Base-by-base conservation (phyloP, 1,140 invertebrate genomes). In the Pachypsylla venusta region DNA sequence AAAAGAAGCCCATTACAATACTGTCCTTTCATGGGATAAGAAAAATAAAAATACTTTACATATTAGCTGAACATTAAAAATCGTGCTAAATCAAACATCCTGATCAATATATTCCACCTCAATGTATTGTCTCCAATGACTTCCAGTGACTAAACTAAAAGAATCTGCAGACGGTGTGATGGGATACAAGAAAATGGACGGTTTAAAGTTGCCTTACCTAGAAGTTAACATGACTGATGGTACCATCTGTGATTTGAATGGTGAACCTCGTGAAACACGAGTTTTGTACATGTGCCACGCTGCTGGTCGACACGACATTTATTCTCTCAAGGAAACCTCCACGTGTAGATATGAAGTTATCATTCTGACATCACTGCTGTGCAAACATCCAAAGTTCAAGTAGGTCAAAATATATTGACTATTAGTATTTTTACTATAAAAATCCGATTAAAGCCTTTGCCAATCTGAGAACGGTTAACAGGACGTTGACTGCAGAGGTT, bases 261-360 rank as follows among this genome's bases (percentile, higher is more conserved):
- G 76, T n/a, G 80, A 84, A 65, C 87, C 89, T 10, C 77, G 95
- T 25, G 74, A 79, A 2, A 89, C 88, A 1, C 81, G 79, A 66
- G 80, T 94, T 2, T 71, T 84, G 1, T 94, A 92, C 68, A 85
- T 93, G 0, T 94, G 90, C 70, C 89, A 87, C 67, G 77, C 77
- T 22, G 81, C 84, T 65, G 83, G 84, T n/a, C 88, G 88, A 65
- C 88, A 94, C 65, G 92, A 96, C 66, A 81, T 98, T 13, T 92
- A 89, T 69, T 89, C 89, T 0, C 76, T 98, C 27, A 93, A 95
- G 68, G 94, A 98, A 74, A 86, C 82, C 0, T 86, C 89, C 0
- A 93, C 87, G 0, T 98, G 95, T 69, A 87, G 93, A 73, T 98
- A 98, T 72, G 90, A 94, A 73, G 82, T 88, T 10, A 80, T 93